Evolutionary conservation across 2,113 vertebrate species (phyloP).

Genomic region (Platichthys flesus): DNA sequence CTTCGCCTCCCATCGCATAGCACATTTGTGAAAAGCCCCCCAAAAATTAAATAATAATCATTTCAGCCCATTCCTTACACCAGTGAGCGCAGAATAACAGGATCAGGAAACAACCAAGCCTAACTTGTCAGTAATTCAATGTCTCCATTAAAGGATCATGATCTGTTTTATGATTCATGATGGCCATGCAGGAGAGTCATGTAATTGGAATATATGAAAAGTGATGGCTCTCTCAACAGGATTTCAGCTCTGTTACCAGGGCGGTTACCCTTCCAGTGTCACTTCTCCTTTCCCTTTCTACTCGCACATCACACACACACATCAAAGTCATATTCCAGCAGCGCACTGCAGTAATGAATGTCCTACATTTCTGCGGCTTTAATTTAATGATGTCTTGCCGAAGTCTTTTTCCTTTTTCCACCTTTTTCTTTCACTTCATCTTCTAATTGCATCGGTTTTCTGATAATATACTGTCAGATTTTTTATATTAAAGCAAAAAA

Average conservation of each 20-base stretch:
- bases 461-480: conserved; percentile 13
- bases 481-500: conserved; percentile 13
- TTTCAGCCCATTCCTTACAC: conserved; percentile 40
- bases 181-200: conserved; percentile 68
- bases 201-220: conserved; percentile 76
- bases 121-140: conserved; percentile 65
- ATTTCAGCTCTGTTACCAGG: conserved; percentile 66
- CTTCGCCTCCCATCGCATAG: conserved; percentile 44
- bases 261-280: conserved; percentile 64
- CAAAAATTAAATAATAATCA: conserved; percentile 24
- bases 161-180: conserved; percentile 81
- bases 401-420: conserved; percentile 33
- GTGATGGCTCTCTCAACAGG: conserved; percentile 58
- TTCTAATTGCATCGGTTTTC: conserved; percentile 38
- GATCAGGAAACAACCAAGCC: conserved; percentile 56
- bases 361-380: conserved; percentile 70
- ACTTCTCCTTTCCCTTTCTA: conserved; percentile 73
- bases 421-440: conserved; percentile 17
- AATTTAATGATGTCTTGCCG: conserved; percentile 59
- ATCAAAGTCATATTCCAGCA: conserved; percentile 75
- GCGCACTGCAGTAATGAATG: conserved; percentile 74
- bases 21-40: conserved; percentile 48
- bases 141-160: conserved; percentile 77
- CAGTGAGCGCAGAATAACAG: conserved; percentile 41
- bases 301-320: conserved; percentile 72